Base-by-base conservation (phyloP, 2,113 vertebrate species). In the Neolamprologus devosi region DNA sequence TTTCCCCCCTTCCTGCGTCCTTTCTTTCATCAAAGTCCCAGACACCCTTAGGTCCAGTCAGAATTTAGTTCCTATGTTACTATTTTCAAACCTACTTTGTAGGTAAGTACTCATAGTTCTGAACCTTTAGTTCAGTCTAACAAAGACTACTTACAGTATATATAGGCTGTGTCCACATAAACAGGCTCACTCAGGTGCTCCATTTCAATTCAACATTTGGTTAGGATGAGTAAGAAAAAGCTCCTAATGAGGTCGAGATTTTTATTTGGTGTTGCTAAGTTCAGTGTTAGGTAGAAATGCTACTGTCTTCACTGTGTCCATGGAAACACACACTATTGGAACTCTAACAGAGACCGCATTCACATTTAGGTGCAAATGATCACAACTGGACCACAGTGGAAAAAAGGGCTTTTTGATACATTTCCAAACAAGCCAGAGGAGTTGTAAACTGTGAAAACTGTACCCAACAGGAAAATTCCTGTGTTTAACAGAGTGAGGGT, bases 41-140 rank as follows among this genome's bases (percentile, higher is more conserved):
- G 78, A 83, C 70, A 80, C 63, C 79, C 88, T 68, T 5, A 60
- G 83, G 84, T 83, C 83, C 70, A 79, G 63, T 58, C 82, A 47
- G 57, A 57, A 75, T 83, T 78, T 37, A 26, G 73, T 73, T 84
- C 19, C 86, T 83, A 73, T 88, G 85, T 75, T 81, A 70, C 84
- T 82, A 42, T 86, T 91, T 91, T 87, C 88, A 90, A 42, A 90
- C 79, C 80, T 82, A 35, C 55, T 84, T 92, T 42, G 65, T 84
- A 54, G 30, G 30, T 30, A 40, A 75, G 78, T 21, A 55, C 81
- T 78, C 85, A 70, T n/a, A 83, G 81, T 85, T 81, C 57, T 40
- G 55, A 81, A 80, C 28, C 11, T 37, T 90, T 82, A 55, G 58
- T 87, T 89, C 55, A 86, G 14, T 37, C 13, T 45, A 17, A 49